Conservation (phyloP, 2,888 invertebrate genomes). For the Callinectes sapidus region DNA sequence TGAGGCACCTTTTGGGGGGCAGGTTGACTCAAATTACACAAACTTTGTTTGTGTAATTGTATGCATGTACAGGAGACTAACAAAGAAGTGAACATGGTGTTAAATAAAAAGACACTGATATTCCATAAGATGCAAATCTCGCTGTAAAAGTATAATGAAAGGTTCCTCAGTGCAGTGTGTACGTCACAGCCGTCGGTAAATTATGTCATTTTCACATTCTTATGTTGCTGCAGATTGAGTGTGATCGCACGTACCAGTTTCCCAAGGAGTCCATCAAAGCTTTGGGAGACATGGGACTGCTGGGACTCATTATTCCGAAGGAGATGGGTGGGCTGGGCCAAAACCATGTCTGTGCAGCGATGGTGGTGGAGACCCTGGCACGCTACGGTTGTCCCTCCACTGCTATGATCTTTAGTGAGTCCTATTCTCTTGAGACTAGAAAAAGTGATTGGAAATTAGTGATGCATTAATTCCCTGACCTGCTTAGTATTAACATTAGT, state of each 20-base stretch:
- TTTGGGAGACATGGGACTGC: slow-evolving; percentile 66
- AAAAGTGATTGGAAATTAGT: neutral
- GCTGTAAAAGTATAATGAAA: too few species aligned
- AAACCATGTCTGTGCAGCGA: slow-evolving; percentile 58
- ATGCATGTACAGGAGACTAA: too few species aligned
- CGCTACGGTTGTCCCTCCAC: slow-evolving; percentile 71
- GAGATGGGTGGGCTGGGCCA: slow-evolving; percentile 67
- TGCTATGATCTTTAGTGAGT: slow-evolving; percentile 70
- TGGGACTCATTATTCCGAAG: slow-evolving; percentile 66
- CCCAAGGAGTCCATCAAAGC: slow-evolving; percentile 69
- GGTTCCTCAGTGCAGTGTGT: too few species aligned
- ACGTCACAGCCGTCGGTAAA: too few species aligned
- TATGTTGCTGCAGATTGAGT: slow-evolving; percentile 49
- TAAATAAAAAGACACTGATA: too few species aligned
- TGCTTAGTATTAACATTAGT: neutral
- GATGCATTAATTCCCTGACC: neutral
- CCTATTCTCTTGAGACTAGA: neutral
- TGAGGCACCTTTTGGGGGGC: too few species aligned
- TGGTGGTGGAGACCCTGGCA: slow-evolving; percentile 71
- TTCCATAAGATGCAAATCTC: too few species aligned
- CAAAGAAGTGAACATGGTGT: too few species aligned
- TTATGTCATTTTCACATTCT: neutral
- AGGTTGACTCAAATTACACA: too few species aligned
- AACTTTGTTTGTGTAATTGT: too few species aligned
- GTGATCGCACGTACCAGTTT: slow-evolving; percentile 64